Evolutionary conservation across 2,797 vertebrate species (phyloP).

Genomic region (Acanthiza pusilla): DNA sequence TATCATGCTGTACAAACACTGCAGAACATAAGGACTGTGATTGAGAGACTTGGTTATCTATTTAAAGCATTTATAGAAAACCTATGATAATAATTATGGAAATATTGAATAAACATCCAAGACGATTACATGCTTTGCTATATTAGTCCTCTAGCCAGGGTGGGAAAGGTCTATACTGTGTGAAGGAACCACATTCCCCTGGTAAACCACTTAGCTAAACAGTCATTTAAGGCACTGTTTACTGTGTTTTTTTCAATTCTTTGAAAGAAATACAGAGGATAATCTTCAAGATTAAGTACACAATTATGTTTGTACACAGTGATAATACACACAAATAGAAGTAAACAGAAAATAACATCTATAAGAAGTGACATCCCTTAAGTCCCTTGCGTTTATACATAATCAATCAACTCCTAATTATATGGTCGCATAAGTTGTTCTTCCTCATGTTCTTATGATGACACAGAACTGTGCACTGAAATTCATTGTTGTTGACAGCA

Average conservation of each 20-base stretch:
- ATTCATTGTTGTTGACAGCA: neutral
- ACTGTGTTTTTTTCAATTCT: neutral
- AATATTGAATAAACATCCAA: slow-evolving; percentile 17
- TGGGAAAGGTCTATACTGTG: neutral
- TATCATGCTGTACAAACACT: neutral
- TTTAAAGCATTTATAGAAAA: slow-evolving; percentile 49
- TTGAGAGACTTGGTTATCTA: slow-evolving; percentile 20
- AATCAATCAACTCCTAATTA: neutral
- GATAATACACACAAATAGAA: neutral
- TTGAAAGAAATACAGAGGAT: neutral
- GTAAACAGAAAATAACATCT: neutral
- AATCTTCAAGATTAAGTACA: neutral
- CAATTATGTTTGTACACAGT: neutral
- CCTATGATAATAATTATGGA: slow-evolving; percentile 18
- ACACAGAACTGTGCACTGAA: neutral
- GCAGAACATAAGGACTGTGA: slow-evolving; percentile 2
- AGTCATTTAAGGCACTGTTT: slow-evolving; percentile 9
- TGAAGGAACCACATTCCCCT: slow-evolving; percentile 12
- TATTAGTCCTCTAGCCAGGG: neutral
- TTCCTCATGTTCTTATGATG: neutral
- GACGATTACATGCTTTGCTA: slow-evolving; percentile 6
- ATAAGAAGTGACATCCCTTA: neutral
- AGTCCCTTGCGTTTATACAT: neutral
- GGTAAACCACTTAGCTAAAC: slow-evolving; percentile 32
- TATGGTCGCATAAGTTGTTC: neutral